Evolutionary conservation across 2,888 invertebrate species (phyloP).

Genomic region (Caenorhabditis doughertyi): DNA sequence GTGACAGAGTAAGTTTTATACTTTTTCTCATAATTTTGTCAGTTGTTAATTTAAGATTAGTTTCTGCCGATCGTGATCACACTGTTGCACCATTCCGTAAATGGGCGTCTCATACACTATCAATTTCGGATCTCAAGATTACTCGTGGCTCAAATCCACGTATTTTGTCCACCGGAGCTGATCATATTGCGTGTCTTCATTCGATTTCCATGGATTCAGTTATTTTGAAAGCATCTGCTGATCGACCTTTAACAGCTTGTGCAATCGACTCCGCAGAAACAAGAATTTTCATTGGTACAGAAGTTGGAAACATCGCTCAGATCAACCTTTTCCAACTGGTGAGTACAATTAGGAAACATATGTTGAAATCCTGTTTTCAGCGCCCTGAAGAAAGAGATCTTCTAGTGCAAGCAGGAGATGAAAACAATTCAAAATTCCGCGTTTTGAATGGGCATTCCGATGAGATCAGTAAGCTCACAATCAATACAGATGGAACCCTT

Average conservation of each 20-base stretch:
- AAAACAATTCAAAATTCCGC: slow-evolving; percentile 63
- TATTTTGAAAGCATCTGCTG: slow-evolving; percentile 72
- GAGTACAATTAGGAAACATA: background rate
- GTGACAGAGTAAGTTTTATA: slow-evolving; percentile 70
- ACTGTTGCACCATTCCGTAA: slow-evolving; percentile 68
- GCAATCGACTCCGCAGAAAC: slow-evolving; percentile 76
- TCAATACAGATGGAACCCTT: slow-evolving; percentile 75
- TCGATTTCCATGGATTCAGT: slow-evolving; percentile 71
- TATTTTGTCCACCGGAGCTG: slow-evolving; percentile 71
- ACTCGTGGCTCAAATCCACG: slow-evolving; percentile 70
- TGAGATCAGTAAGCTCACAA: slow-evolving; percentile 60
- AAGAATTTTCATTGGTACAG: slow-evolving; percentile 75
- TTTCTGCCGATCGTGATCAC: slow-evolving; percentile 65
- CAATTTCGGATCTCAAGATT: slow-evolving; percentile 71
- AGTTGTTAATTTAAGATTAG: slow-evolving; percentile 49
- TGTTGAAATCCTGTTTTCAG: slow-evolving; percentile 30
- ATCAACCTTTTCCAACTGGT: slow-evolving; percentile 69
- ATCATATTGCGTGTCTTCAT: slow-evolving; percentile 73
- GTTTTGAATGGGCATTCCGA: slow-evolving; percentile 69
- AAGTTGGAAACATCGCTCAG: slow-evolving; percentile 74
- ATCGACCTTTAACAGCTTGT: slow-evolving; percentile 75
- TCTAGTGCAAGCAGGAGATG: slow-evolving; percentile 66
- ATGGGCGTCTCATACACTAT: slow-evolving; percentile 74
- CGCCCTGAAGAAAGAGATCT: slow-evolving; percentile 55
- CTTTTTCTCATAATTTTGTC: background rate